Percentiles rank a stretch among this genome's conserved stretches.
phyloP scores from a whole-genome alignment of 2,113 vertebrate species.

The Suricata suricatta region DNA sequence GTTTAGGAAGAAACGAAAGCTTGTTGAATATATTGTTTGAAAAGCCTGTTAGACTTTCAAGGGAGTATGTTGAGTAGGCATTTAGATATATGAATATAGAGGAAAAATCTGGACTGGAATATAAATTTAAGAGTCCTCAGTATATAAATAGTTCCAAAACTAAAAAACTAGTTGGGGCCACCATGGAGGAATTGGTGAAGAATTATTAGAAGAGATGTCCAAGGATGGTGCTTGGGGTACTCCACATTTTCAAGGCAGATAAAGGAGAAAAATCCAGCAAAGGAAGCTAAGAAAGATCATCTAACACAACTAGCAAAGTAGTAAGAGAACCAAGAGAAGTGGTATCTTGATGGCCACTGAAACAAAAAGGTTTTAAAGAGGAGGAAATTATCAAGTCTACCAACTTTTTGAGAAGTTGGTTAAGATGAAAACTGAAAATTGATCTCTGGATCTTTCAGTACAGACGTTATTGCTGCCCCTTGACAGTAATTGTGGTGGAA shows the following conservation, averaged over 20 bases:
- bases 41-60: background rate
- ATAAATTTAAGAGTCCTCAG: background rate
- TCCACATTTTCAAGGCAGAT: constrained; percentile 6
- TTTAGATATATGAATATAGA: background rate
- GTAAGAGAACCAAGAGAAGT: background rate
- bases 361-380: background rate
- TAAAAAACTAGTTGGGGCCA: background rate
- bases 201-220: background rate
- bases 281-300: background rate
- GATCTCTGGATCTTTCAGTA: background rate
- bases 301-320: background rate
- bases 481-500: background rate
- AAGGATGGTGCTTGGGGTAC: background rate
- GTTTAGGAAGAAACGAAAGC: background rate
- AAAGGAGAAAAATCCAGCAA: background rate
- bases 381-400: constrained; percentile 12
- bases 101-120: background rate
- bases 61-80: background rate
- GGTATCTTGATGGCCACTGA: background rate
- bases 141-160: background rate
- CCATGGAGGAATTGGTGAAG: background rate
- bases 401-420: background rate
- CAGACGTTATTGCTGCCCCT: background rate
- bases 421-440: background rate
- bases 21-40: background rate